These are phyloP conservation scores for Hybognathus amarus DNA, from an alignment of 2,797 vertebrate species.

Conservation along the genomic window DNA sequence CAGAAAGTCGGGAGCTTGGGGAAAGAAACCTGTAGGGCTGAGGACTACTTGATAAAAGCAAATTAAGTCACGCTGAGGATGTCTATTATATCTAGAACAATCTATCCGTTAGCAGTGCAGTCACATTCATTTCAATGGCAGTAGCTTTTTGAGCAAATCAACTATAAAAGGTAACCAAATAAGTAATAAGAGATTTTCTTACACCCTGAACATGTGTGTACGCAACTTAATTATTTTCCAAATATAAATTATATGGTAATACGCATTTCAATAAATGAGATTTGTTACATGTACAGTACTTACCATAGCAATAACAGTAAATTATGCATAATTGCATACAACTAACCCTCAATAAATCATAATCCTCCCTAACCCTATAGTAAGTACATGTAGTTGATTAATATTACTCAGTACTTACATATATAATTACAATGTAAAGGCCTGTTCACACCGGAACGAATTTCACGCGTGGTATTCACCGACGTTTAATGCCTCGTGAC, in stretches of 20 bases:
- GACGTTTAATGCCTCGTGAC: no score
- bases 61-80: neutral
- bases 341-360: no score
- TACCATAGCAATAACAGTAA: no score
- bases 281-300: no score
- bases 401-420: no score
- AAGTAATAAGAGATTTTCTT: neutral
- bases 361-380: no score
- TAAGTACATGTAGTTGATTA: no score
- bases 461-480: no score
- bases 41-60: neutral
- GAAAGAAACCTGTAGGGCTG: neutral
- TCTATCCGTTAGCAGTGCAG: neutral
- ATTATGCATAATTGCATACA: no score
- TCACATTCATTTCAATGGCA: neutral
- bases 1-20: conserved; percentile 1
- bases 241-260: neutral
- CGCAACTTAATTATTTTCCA: neutral
- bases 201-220: neutral
- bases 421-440: no score
- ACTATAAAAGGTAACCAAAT: neutral
- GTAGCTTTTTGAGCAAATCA: neutral
- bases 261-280: neutral
- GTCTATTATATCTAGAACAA: neutral
- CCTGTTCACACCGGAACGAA: no score